These are phyloP conservation scores for Chauna torquata DNA, from an alignment of 2,113 vertebrate species.

Conservation along the genomic window DNA sequence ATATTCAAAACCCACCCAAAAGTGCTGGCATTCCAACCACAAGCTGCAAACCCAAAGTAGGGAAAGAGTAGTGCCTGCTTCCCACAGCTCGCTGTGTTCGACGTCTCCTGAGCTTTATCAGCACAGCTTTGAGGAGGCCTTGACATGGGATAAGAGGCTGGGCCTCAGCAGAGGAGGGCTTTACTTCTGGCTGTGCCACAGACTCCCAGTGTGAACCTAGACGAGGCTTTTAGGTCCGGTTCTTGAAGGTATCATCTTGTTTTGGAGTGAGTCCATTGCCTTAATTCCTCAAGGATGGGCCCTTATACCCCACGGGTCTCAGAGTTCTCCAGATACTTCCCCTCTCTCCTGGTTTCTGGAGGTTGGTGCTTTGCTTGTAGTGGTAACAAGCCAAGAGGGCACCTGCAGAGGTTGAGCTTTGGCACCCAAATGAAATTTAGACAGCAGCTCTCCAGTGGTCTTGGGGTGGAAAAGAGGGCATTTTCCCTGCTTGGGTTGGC, in stretches of 20 bases:
- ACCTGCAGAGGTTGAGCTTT: background rate
- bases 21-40: background rate
- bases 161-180: background rate
- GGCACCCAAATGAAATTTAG: background rate
- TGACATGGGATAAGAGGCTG: background rate
- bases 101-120: rapidly evolving
- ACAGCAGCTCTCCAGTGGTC: background rate
- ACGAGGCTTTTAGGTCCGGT: background rate
- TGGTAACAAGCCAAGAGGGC: background rate
- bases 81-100: background rate
- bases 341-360: background rate
- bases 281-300: background rate
- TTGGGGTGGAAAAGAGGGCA: background rate
- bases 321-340: background rate
- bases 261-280: rapidly evolving
- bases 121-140: background rate
- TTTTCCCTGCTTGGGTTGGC: background rate
- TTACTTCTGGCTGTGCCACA: background rate
- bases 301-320: background rate
- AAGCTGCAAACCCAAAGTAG: background rate
- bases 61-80: background rate
- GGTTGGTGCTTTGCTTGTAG: background rate
- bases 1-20: background rate
- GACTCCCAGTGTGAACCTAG: background rate
- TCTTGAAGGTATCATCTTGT: background rate